Conservation (phyloP, 2,113 vertebrate species). For the Ailurus styani region DNA sequence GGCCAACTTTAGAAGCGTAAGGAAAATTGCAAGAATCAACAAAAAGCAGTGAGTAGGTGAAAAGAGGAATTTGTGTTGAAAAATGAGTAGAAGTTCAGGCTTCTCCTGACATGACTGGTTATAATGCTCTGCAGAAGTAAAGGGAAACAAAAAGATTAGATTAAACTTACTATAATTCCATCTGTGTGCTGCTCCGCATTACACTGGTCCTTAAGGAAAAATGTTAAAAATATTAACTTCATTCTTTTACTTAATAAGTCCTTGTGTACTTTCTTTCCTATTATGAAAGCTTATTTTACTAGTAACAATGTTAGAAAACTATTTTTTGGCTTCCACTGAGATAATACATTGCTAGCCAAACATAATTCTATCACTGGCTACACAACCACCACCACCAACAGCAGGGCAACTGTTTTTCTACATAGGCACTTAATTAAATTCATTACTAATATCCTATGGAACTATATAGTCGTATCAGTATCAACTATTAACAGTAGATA, state of each 20-base stretch:
- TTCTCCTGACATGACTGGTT: conserved; percentile 80
- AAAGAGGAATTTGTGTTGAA: conserved; percentile 74
- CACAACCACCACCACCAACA: not conserved
- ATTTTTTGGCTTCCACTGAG: not conserved
- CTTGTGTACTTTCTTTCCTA: conserved; percentile 34
- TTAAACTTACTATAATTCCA: conserved; percentile 99
- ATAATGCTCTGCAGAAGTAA: conserved; percentile 83
- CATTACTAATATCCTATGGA: not conserved
- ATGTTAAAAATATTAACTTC: conserved; percentile 88
- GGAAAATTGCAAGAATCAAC: conserved; percentile 71
- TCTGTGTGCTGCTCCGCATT: conserved; percentile 99
- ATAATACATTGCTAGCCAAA: not conserved
- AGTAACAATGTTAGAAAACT: conserved; percentile 1
- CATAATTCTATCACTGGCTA: not conserved
- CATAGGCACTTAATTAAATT: not conserved
- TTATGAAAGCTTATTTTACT: conserved; percentile 13
- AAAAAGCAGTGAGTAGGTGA: conserved; percentile 74
- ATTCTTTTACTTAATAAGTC: conserved; percentile 67
- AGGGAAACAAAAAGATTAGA: conserved; percentile 79
- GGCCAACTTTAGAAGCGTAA: conserved; percentile 72
- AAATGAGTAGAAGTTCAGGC: conserved; percentile 80
- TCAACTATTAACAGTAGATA: not conserved
- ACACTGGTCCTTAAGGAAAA: conserved; percentile 99
- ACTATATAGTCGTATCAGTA: not conserved
- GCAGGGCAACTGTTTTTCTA: not conserved